These are phyloP conservation scores for Tapera naevia DNA, from an alignment of 2,797 vertebrate species.

Conservation along the genomic window DNA sequence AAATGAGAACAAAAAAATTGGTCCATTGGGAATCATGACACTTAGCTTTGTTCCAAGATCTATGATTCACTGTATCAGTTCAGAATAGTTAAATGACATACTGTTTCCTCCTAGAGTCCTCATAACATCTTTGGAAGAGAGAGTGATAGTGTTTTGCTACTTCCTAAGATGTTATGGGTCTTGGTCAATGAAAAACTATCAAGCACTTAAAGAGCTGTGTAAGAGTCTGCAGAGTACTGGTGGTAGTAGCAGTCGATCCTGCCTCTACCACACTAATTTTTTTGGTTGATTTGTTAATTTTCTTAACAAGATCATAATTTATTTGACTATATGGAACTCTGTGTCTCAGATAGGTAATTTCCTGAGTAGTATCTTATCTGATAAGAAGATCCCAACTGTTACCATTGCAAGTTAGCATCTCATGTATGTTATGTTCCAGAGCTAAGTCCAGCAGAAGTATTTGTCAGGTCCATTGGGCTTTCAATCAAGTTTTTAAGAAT, in stretches of 20 bases:
- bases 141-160: neutral
- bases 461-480: neutral
- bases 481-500: neutral
- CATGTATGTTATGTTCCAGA: fast-evolving
- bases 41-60: neutral
- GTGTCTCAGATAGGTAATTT: fast-evolving
- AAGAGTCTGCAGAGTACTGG: neutral
- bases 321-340: neutral
- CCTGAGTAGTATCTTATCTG: neutral
- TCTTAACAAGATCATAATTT: neutral
- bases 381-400: neutral
- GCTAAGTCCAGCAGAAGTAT: neutral
- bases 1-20: neutral
- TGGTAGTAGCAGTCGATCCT: neutral
- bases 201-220: neutral
- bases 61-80: neutral
- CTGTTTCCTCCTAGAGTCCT: neutral
- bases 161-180: neutral
- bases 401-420: neutral
- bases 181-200: neutral
- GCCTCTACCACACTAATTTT: neutral
- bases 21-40: neutral
- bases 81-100: neutral
- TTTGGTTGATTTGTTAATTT: neutral
- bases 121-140: neutral